Base-by-base conservation (phyloP, 1,140 invertebrate genomes). In the Homarus americanus region DNA sequence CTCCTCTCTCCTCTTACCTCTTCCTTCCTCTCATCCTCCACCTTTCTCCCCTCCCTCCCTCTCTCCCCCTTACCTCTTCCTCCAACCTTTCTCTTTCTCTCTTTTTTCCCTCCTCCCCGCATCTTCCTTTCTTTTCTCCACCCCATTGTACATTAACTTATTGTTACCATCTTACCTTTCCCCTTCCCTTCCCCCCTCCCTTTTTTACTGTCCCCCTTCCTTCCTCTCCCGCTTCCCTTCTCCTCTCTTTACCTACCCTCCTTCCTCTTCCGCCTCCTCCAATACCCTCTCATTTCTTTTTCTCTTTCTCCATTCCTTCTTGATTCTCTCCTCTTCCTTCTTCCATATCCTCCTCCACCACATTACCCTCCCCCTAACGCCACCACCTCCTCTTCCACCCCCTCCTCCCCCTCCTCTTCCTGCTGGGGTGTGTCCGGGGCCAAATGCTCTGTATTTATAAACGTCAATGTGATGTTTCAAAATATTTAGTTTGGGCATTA, bases 401-500 rank as follows among this genome's bases (percentile, higher is more conserved):
- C 63, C 12, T 20, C 44, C 82, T 69, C 20, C 38, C 63, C 49
- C 38, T 49, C 28, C 58, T 34, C 84, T 41, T 10, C 75, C 38
- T 28, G 63, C 36, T 38, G 32, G 34, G 34, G 44, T 40, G n/a
- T n/a, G n/a, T n/a, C n/a, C 49, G n/a, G 36, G 20, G 63, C 82
- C 82, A 84, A 84, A 84, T 84, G 82, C 63, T 44, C 36, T 36
- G 40, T 84, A 84, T 84, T 84, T 84, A 84, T 58, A 84, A 84
- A 84, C 82, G n/a, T 72, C 20, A 36, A 69, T 69, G 63, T 41
- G 82, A 84, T 84, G 82, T 84, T 84, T 72, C 82, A 84, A 84
- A 84, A 84, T 84, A 72, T 84, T 84, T 84, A 58, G 36, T 32
- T 84, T 84, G 82, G 82, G 82, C 82, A 84, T 84, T 36, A 84